These are phyloP conservation scores for Astropecten irregularis DNA, from an alignment of 53 echinoderm and acorn worm species.

Conservation along the genomic window DNA sequence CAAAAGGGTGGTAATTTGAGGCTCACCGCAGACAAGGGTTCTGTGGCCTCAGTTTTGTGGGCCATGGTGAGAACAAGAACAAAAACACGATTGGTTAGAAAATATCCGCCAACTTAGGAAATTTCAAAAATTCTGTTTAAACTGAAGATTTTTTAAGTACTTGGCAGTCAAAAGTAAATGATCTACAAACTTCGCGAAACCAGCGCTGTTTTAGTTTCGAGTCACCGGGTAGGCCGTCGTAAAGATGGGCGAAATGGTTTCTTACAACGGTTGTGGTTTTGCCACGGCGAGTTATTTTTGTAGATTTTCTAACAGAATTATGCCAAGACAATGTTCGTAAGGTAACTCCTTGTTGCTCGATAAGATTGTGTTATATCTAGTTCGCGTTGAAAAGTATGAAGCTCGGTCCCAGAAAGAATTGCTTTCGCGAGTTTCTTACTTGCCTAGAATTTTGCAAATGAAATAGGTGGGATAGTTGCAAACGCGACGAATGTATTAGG, in stretches of 20 bases:
- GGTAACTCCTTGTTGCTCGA: neutral
- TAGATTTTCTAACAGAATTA: neutral
- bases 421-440: neutral
- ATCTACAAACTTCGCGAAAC: neutral
- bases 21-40: neutral
- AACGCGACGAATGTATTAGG: neutral
- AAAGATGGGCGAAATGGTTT: constrained; percentile 18
- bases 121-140: neutral
- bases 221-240: constrained; percentile 42
- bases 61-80: neutral
- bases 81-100: neutral
- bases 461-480: neutral
- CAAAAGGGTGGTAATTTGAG: constrained; percentile 2
- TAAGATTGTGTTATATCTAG: no score
- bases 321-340: constrained; percentile 9
- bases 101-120: neutral
- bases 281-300: neutral
- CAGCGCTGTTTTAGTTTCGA: neutral
- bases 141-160: neutral
- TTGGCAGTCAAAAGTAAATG: neutral
- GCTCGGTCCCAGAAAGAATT: neutral
- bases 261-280: neutral
- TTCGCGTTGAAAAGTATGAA: no score
- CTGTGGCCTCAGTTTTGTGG: neutral
- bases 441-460: neutral